A percentile compares a stretch with the other conserved stretches of the same genome.
phyloP scores from a whole-genome alignment of 1,140 invertebrate species.

The Cherax destructor region DNA sequence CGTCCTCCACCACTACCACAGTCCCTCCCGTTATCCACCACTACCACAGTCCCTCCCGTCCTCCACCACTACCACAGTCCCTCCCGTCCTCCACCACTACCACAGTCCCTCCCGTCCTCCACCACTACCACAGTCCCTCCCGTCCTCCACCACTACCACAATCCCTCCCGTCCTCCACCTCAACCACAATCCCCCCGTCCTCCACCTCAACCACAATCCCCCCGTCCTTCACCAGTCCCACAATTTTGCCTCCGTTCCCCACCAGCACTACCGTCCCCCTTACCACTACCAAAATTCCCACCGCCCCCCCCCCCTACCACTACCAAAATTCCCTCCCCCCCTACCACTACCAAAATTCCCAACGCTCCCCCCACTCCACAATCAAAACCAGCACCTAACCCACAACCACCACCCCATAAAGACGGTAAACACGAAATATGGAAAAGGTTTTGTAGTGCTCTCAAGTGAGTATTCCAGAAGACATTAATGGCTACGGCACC shows the following conservation, averaged over 20 bases:
- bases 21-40: no score
- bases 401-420: constrained; percentile 22
- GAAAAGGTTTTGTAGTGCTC: constrained; percentile 61
- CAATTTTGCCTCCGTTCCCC: no score
- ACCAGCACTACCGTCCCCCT: background rate
- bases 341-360: background rate
- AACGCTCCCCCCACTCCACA: background rate
- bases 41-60: no score
- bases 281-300: background rate
- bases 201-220: no score
- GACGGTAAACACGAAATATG: constrained; percentile 55
- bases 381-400: background rate
- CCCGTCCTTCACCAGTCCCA: no score
- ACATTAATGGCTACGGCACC: constrained; percentile 57
- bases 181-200: no score
- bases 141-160: no score
- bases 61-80: no score
- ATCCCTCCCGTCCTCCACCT: no score
- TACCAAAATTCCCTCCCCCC: background rate
- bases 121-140: background rate
- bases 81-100: background rate
- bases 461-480: constrained; percentile 62
- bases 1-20: no score
- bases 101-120: background rate
- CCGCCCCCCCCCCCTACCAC: background rate